Conservation (phyloP, 2,797 vertebrate genomes). For the Melanotaenia trifasciata region DNA sequence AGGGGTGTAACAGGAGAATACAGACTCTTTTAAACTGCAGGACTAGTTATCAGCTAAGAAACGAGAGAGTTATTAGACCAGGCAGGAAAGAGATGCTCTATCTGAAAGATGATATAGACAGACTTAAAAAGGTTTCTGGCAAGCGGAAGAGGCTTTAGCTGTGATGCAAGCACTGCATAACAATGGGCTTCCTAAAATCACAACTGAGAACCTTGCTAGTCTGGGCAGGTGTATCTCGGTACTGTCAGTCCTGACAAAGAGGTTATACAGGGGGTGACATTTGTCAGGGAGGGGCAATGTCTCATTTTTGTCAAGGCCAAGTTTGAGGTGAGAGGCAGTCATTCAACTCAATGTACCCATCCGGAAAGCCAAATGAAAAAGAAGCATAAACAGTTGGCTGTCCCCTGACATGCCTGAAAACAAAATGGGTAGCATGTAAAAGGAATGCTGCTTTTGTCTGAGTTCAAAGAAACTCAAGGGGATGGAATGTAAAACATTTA, state of each 20-base stretch:
- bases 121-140: conserved; percentile 5
- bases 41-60: conserved; percentile 25
- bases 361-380: conserved; percentile 37
- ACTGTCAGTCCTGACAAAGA: conserved; percentile 54
- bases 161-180: conserved; percentile 25
- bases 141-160: conserved; percentile 1
- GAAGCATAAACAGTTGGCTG: conserved; percentile 4
- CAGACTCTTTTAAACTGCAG: conserved; percentile 26
- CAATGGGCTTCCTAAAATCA: conserved; percentile 22
- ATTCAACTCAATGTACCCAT: conserved; percentile 23
- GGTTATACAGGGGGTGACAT: conserved; percentile 45
- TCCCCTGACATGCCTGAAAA: not conserved
- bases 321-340: conserved; percentile 33
- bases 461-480: not conserved
- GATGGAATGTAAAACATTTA: too few relatives aligned
- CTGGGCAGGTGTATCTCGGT: conserved; percentile 44
- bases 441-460: not conserved
- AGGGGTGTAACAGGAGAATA: conserved; percentile 19
- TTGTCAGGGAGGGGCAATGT: conserved; percentile 51
- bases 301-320: conserved; percentile 52
- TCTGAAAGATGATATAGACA: conserved; percentile 18
- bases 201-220: conserved; percentile 34
- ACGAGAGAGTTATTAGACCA: conserved; percentile 24
- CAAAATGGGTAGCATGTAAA: not conserved
- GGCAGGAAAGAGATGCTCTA: conserved; percentile 1